phyloP scores from a whole-genome alignment of 2,113 vertebrate genomes.

The Hydrochoerus hydrochaeris region DNA sequence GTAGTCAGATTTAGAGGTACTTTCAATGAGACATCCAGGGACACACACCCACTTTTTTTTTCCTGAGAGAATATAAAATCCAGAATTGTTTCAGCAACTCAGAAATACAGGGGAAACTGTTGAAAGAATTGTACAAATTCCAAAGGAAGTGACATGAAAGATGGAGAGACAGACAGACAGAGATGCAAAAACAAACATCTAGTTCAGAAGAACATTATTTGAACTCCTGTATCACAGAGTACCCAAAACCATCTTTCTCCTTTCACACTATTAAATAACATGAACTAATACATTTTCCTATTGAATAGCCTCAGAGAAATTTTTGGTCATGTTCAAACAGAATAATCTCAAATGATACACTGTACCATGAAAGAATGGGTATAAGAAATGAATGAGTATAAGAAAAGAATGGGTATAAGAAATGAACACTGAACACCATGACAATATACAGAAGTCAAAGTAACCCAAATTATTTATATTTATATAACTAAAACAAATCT shows the following conservation, averaged over 20 bases:
- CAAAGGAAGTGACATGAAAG: not conserved
- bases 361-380: not conserved
- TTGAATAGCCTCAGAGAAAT: not conserved
- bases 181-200: not conserved
- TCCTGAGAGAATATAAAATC: not conserved
- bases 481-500: not conserved
- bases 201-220: not conserved
- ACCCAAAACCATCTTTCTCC: not conserved
- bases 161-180: not conserved
- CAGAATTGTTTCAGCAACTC: not conserved
- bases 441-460: not conserved
- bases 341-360: not conserved
- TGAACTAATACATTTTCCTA: not conserved
- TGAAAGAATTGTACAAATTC: constrained; percentile 5
- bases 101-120: not conserved
- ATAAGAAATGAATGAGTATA: not conserved
- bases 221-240: not conserved
- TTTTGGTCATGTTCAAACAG: constrained; percentile 30
- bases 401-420: not conserved
- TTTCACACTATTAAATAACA: not conserved
- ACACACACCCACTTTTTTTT: not conserved
- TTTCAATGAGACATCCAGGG: not conserved
- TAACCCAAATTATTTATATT: not conserved
- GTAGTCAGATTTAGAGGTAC: not conserved
- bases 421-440: not conserved